A percentile compares a stretch with the other conserved stretches of the same genome.
These are phyloP conservation scores for Ceratosolen solmsi DNA, from an alignment of 1,140 invertebrate genomes.

Conservation along the genomic window DNA sequence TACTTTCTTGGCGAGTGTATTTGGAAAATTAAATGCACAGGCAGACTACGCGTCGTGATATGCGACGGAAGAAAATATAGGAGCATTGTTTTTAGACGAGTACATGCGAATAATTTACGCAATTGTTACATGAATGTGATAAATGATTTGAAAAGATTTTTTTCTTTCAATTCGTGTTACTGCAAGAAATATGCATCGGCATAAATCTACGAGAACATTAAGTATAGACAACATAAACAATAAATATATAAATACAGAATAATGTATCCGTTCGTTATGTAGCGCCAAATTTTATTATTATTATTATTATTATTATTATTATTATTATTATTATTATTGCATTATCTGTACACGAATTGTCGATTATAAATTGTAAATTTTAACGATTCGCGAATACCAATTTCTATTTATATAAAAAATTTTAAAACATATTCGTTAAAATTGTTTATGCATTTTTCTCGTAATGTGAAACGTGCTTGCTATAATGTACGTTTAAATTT, in stretches of 20 bases:
- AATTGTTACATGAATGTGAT: conserved; percentile 18
- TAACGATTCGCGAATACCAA: no score
- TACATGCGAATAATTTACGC: conserved; percentile 20
- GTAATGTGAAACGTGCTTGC: no score
- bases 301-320: background rate
- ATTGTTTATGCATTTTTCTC: no score
- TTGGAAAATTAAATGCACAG: background rate
- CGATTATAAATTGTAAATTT: no score
- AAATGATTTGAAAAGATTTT: background rate
- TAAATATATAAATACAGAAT: background rate
- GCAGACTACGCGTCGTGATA: background rate
- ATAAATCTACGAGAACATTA: background rate
- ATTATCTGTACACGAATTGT: background rate
- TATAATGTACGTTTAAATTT: no score
- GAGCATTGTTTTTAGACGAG: conserved; percentile 39
- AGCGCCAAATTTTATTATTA: background rate
- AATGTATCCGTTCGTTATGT: no score
- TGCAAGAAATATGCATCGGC: background rate
- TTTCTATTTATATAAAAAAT: no score
- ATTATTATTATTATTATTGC: background rate
- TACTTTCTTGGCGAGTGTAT: conserved; percentile 21
- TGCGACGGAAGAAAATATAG: conserved; percentile 1
- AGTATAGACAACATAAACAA: background rate
- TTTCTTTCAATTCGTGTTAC: background rate
- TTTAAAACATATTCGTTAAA: no score